Evolutionary conservation across 2,113 vertebrate species (phyloP).

Genomic region (Trogon melanurus): DNA sequence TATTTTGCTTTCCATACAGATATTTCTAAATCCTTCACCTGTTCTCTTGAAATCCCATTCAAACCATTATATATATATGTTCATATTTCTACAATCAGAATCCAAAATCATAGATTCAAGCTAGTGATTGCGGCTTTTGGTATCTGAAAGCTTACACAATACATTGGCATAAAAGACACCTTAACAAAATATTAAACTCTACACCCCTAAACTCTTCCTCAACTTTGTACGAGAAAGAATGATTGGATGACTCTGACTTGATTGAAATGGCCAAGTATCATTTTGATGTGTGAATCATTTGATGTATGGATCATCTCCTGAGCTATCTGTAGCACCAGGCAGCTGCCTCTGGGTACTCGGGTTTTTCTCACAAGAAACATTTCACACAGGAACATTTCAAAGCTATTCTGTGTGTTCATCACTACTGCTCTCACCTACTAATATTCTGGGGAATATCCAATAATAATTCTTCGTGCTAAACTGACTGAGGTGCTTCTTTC

Average conservation of each 20-base stretch:
- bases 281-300: too few species aligned
- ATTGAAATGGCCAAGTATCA: too few species aligned
- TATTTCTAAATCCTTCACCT: background rate
- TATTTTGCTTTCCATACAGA: background rate
- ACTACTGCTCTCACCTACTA: background rate
- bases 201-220: background rate
- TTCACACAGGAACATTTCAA: background rate
- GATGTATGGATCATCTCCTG: background rate
- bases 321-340: background rate
- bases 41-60: background rate
- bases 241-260: background rate
- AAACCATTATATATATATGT: background rate
- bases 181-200: background rate
- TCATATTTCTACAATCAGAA: background rate
- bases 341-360: background rate
- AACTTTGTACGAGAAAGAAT: background rate
- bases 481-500: background rate
- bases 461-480: background rate
- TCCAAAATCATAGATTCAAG: background rate
- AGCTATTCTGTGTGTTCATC: background rate
- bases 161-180: background rate
- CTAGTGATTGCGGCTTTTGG: background rate
- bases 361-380: background rate
- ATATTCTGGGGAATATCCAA: background rate
- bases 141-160: background rate